phyloP scores from a whole-genome alignment of 2,888 invertebrate species.

The Hecatera dysodea region DNA sequence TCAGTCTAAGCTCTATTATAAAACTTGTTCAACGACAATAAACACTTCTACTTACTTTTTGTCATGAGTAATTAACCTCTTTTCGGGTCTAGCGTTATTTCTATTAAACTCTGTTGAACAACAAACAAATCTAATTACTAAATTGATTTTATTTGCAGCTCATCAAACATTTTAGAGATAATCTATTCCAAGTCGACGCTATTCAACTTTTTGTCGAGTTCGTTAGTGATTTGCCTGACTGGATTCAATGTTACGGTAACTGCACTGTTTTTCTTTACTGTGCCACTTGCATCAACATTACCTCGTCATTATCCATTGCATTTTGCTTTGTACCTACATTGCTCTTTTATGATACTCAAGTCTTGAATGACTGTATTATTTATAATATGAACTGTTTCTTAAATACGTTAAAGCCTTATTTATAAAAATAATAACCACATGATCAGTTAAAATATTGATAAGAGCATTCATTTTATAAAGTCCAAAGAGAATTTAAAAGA shows the following conservation, averaged over 20 bases:
- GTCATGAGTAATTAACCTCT: too few species aligned
- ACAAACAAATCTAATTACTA: too few species aligned
- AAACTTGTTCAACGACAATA: too few species aligned
- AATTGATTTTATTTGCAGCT: conserved; percentile 60
- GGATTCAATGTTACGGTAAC: conserved; percentile 79
- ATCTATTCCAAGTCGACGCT: conserved; percentile 77
- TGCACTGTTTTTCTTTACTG: conserved; percentile 34
- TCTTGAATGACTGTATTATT: neutral
- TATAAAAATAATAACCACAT: too few species aligned
- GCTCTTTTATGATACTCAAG: neutral
- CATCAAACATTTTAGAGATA: conserved; percentile 70
- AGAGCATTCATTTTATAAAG: too few species aligned
- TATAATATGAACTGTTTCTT: neutral
- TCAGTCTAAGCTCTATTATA: too few species aligned
- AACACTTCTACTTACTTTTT: too few species aligned
- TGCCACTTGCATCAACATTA: conserved; percentile 22
- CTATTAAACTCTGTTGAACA: too few species aligned
- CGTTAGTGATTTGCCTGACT: conserved; percentile 77
- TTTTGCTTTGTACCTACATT: conserved; percentile 2
- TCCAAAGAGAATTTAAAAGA: too few species aligned
- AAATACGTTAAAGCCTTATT: too few species aligned
- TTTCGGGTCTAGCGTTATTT: too few species aligned
- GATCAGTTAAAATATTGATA: too few species aligned
- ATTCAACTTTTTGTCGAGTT: conserved; percentile 77
- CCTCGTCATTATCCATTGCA: conserved; percentile 21